Base-by-base conservation (phyloP, 2,797 vertebrate genomes). In the Spheniscus humboldti region DNA sequence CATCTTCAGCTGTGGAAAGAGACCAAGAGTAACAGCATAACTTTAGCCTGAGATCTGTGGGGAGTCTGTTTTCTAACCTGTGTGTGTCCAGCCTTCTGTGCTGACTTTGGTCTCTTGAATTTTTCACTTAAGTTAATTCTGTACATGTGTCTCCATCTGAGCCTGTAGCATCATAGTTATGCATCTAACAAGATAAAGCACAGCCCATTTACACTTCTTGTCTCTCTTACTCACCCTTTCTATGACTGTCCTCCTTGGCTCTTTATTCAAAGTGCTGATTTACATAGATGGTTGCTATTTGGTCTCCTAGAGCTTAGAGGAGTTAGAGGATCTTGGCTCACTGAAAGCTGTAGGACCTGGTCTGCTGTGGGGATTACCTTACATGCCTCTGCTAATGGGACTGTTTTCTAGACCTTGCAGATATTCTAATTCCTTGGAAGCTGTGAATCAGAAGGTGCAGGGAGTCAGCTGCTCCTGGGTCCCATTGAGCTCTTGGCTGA, bases 61-160 rank as follows among this genome's bases (percentile, higher is more conserved):
- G 19, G 18, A 56, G 30, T 37, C 59, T 63, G 0, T n/a, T 68
- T 41, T 53, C 43, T 53, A 23, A 69, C 8, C 13, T 41, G 7
- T 24, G 5, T 35, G 28, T 1, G 1, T 50, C 27, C 47, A 63
- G 27, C 18, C n/a, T 30, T 17, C 43, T 59, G 33, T 52, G 76
- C 24, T 59, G 63, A 28, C 17, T 56, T 71, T 24, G 10, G 4
- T 59, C 9, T 66, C 30, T 31, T 5, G 23, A 15, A 8, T 50
- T 48, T 69, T 64, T 50, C 53, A 0, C n/a, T 7, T 1, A 18
- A 24, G 17, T 80, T 48, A 48, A 0, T 62, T 23, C 37, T 59
- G 57, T 41, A 9, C 14, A 0, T 0, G 7, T 45, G 7, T 31
- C 30, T 60, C 31, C 4, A 2, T n/a, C 27, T 39, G 56, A 24